A percentile compares a stretch with the other conserved stretches of the same genome.
Conservation (phyloP, 1,140 invertebrate species). For the Caligus rogercresseyi region DNA sequence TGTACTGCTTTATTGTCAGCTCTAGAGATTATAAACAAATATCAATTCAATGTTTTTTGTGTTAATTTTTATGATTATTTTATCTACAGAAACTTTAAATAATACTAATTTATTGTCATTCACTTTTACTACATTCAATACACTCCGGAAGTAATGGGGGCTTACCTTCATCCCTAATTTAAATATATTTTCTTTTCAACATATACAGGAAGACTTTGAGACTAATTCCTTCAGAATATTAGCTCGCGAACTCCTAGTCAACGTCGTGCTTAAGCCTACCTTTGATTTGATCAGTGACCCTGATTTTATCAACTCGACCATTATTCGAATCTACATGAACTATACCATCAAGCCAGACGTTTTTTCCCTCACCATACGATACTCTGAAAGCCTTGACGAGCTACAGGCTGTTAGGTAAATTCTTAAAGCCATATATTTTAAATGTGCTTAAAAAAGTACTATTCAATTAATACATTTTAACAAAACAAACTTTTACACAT, state of each 20-base stretch:
- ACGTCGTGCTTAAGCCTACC: slow-evolving; percentile 54
- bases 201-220: slow-evolving; percentile 43
- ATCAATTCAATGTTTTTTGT: too few relatives aligned
- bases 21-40: too few relatives aligned
- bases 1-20: too few relatives aligned
- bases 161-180: too few relatives aligned
- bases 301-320: slow-evolving; percentile 78
- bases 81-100: not conserved
- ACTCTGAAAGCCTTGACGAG: slow-evolving; percentile 12
- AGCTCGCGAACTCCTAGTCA: slow-evolving; percentile 58
- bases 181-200: not conserved
- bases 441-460: not conserved
- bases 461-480: too few relatives aligned
- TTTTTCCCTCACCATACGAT: not conserved
- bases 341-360: slow-evolving; percentile 4
- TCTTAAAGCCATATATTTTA: not conserved
- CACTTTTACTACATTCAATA: too few relatives aligned
- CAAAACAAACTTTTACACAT: too few relatives aligned
- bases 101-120: too few relatives aligned
- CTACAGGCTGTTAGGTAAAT: slow-evolving; percentile 10
- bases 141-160: too few relatives aligned
- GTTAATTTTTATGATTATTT: not conserved
- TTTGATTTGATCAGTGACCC: slow-evolving; percentile 68
- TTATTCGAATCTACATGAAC: slow-evolving; percentile 48
- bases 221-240: slow-evolving; percentile 57